Evolutionary conservation across 2,113 vertebrate genomes (phyloP).

Genomic region (Daboia siamensis): DNA sequence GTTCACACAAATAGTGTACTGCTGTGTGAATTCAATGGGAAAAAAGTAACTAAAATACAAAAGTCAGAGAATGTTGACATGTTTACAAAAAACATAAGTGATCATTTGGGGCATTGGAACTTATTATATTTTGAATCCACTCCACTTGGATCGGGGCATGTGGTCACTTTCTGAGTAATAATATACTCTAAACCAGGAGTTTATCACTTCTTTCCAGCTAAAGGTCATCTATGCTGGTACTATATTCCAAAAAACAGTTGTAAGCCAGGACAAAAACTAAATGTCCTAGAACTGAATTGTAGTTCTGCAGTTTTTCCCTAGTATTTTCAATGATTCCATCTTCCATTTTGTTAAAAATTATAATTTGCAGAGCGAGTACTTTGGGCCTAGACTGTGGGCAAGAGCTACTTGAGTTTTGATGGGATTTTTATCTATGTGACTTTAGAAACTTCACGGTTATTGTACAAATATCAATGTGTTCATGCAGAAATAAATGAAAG

Average conservation of each 20-base stretch:
- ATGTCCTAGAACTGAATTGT: neutral
- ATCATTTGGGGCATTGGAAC: neutral
- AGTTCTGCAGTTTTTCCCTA: neutral
- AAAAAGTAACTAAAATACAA: conserved; percentile 39
- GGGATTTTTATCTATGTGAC: neutral
- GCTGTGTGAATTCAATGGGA: conserved; percentile 63
- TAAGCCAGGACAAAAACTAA: neutral
- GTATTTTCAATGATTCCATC: neutral
- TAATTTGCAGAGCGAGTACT: neutral
- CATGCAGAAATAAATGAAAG: neutral
- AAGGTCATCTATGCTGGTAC: neutral
- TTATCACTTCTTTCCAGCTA: neutral
- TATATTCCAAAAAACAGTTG: neutral
- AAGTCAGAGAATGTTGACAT: neutral
- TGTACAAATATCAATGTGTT: neutral
- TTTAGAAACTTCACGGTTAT: neutral
- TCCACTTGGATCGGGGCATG: neutral
- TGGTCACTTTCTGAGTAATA: neutral
- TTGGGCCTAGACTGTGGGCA: neutral
- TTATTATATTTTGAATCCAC: neutral
- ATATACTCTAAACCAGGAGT: neutral
- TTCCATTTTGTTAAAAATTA: neutral
- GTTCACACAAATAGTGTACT: conserved; percentile 65
- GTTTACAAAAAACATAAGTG: neutral
- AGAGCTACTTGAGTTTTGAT: neutral